A percentile compares a stretch with the other conserved stretches of the same genome.
Conservation (phyloP, 2,888 invertebrate species). For the Hoplodrina blanda region DNA sequence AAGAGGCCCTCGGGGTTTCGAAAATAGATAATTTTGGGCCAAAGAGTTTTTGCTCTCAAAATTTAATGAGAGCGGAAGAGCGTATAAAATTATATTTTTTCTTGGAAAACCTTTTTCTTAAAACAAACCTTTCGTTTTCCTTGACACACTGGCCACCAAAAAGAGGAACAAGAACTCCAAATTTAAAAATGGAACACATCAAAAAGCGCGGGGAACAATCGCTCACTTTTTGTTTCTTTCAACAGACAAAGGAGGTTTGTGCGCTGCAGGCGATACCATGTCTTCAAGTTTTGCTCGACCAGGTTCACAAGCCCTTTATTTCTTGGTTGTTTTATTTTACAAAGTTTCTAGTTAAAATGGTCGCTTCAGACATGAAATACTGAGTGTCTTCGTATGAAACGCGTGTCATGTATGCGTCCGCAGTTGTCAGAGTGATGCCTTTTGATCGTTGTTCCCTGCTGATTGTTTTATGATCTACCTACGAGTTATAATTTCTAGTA, state of each 20-base stretch:
- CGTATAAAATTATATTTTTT: conserved; percentile 7
- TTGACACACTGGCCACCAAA: conserved; percentile 57
- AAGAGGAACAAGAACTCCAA: conserved; percentile 55
- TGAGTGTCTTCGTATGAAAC: conserved; percentile 78
- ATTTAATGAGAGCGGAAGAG: conserved; percentile 10
- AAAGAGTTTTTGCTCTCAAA: conserved; percentile 34
- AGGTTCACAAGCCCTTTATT: conserved; percentile 69
- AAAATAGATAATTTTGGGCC: conserved; percentile 28
- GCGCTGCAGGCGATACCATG: conserved; percentile 80
- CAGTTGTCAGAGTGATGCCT: conserved; percentile 76
- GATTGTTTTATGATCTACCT: conserved; percentile 41
- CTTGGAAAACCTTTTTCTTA: conserved; percentile 25
- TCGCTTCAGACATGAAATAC: conserved; percentile 80
- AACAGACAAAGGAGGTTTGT: conserved; percentile 80
- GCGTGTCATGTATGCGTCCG: conserved; percentile 78
- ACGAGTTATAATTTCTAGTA: conserved; percentile 3
- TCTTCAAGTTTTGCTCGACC: conserved; percentile 74
- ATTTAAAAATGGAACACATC: conserved; percentile 70
- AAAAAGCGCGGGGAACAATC: conserved; percentile 81
- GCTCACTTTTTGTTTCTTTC: conserved; percentile 81
- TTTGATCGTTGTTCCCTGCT: conserved; percentile 71
- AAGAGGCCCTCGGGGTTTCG: conserved; percentile 13
- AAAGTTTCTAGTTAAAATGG: conserved; percentile 72
- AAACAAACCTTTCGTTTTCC: conserved; percentile 46
- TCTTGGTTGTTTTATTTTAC: conserved; percentile 58